Evolutionary conservation across 2,113 vertebrate species (phyloP), one percentile per base, ranked within the genome.

Genomic region (Bungarus multicinctus): DNA sequence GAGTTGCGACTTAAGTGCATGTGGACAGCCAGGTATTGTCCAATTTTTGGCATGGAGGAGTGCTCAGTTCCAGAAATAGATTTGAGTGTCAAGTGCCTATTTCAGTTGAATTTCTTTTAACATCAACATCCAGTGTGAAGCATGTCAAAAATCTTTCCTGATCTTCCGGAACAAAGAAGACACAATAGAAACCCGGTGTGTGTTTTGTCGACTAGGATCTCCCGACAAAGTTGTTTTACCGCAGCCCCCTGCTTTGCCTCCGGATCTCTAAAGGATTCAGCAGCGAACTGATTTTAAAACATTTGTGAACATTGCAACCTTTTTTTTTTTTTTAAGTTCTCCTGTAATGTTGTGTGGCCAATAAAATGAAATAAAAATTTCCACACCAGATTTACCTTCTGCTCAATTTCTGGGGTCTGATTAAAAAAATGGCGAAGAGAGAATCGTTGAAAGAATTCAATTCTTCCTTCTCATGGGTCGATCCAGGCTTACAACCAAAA

Each of bases 71-170:
- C 47, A 34, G 89, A 55, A 30, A 34, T n/a, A 16, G 20, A 2
- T 91, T 91, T 1, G 0, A 47, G 39, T 30, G 12, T 89, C 69
- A 91, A 86, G 27, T 30, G 0, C 64, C 45, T 57, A 23, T n/a
- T 18, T 2, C 25, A 39, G 90, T 47, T 94, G 27, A 95, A 58
- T 54, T 39, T 93, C 92, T 16, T 91, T 89, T 90, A 20, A 85
- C 91, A 10, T 60, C 30, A 91, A 94, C 58, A 16, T 45, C 27
- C 94, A 98, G 97, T 97, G 97, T 43, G 95, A 97, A 96, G 89
- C 89, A 45, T 97, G 97, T 74, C 89, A 94, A 74, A 97, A 94
- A 93, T 54, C 91, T 57, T 97, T 98, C 94, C 94, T 96, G 50
- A 8, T 47, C 92, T 95, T 95, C 2, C 95, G 95, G 4, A 14